Base-by-base conservation (phyloP, 1,140 invertebrate species). In the Trachymyrmex septentrionalis region DNA sequence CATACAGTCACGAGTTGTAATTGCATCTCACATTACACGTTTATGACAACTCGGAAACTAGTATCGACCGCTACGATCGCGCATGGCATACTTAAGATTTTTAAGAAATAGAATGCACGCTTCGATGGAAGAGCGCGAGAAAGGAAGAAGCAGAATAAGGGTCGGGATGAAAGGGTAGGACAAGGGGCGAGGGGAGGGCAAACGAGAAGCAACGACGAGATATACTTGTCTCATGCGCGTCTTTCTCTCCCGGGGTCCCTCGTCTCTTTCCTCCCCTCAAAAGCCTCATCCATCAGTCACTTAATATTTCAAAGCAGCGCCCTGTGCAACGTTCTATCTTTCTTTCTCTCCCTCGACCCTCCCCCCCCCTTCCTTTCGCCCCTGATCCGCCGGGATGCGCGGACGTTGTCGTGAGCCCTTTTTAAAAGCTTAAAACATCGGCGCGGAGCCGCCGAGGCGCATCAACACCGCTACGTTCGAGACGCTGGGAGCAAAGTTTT, bases 251-350 rank as follows among this genome's bases (percentile, higher is more conserved):
- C 24, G 38, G 16, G 24, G 19, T 73, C 38, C 24, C 55, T 82
- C 67, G 53, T 55, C 80, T 87, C 85, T 85, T 86, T 78, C 88
- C 88, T 77, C 88, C 82, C 91, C 93, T 91, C 87, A 90, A 91
- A 92, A 94, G 92, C 86, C 93, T 93, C 94, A 94, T 95, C 94
- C 94, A 95, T 95, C 94, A 94, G 94, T 94, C 93, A 94, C 94
- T 94, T 93, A 95, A 94, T 94, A 94, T 94, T 94, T 94, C 93
- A 94, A 94, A 94, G 92, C 90, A 91, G 82, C 90, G 85, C 87
- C 90, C 81, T 88, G 88, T 88, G 73, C 85, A 24, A 53, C 89
- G 82, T 88, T 87, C 86, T 55, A 67, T 80, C 21, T 80, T 71
- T 44, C 38, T 44, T 44, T 44, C 38, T 44, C 38, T 44, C 38